Conservation (phyloP, 2,113 vertebrate genomes). For the Rattus rattus region DNA sequence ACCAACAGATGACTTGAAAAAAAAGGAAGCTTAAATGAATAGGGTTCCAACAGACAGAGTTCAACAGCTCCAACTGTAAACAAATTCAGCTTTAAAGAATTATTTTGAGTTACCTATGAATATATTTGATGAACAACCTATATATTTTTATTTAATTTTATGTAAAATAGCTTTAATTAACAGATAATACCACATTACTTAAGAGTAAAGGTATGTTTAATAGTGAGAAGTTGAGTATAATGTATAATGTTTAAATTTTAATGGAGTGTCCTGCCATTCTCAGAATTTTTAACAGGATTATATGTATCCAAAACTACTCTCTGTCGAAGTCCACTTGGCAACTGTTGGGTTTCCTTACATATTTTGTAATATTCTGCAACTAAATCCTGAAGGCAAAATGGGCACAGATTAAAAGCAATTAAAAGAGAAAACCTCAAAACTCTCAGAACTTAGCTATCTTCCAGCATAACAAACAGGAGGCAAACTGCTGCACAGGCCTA, state of each 20-base stretch:
- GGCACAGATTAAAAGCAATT: background rate
- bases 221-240: background rate
- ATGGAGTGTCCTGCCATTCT: background rate
- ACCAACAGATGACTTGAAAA: conserved; percentile 93
- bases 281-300: background rate
- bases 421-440: background rate
- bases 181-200: conserved; percentile 13
- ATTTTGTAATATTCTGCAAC: conserved; percentile 42
- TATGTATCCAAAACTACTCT: conserved; percentile 45
- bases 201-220: background rate
- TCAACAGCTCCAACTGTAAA: conserved; percentile 31
- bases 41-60: background rate
- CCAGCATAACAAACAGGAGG: background rate
- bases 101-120: conserved; percentile 43
- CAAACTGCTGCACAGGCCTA: background rate
- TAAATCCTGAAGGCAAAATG: conserved; percentile 44
- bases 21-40: conserved; percentile 52
- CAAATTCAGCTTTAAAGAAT: conserved; percentile 26
- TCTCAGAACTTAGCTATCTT: background rate
- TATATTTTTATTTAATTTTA: background rate
- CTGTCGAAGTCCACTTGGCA: conserved; percentile 17
- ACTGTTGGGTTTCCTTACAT: background rate
- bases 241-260: conserved; percentile 18
- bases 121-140: conserved; percentile 37
- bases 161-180: conserved; percentile 59